Evolutionary conservation across 2,797 vertebrate species (phyloP).

Genomic region (Carduelis carduelis): DNA sequence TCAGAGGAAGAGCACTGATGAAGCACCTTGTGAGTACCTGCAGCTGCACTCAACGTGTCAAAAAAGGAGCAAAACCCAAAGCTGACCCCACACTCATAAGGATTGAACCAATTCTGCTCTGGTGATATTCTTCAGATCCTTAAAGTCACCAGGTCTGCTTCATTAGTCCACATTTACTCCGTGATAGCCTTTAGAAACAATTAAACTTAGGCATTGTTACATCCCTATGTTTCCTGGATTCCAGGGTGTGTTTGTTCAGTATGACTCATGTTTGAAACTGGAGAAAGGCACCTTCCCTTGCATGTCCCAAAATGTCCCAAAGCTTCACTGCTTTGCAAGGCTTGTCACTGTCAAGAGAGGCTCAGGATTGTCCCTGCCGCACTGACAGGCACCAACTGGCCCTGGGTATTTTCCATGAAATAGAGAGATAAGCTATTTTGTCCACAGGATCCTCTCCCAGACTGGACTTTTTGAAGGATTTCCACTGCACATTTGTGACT

Average conservation of each 20-base stretch:
- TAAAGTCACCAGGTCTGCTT: background rate
- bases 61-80: background rate
- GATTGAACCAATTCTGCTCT: background rate
- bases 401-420: background rate
- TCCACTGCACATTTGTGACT: background rate
- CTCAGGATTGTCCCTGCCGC: background rate
- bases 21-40: background rate
- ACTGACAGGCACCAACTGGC: background rate
- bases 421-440: background rate
- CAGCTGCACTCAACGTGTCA: background rate
- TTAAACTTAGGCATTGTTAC: background rate
- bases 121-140: background rate
- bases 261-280: background rate
- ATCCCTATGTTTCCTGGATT: rapidly evolving
- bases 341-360: background rate
- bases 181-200: background rate
- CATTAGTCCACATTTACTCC: background rate
- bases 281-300: background rate
- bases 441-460: background rate
- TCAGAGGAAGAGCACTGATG: background rate
- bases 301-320: background rate
- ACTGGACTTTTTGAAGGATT: background rate
- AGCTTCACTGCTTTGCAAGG: background rate
- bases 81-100: background rate
- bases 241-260: background rate